A percentile compares a stretch with the other conserved stretches of the same genome.
phyloP scores from a whole-genome alignment of 2,888 invertebrate species.

The Leptopterna dolabrata region DNA sequence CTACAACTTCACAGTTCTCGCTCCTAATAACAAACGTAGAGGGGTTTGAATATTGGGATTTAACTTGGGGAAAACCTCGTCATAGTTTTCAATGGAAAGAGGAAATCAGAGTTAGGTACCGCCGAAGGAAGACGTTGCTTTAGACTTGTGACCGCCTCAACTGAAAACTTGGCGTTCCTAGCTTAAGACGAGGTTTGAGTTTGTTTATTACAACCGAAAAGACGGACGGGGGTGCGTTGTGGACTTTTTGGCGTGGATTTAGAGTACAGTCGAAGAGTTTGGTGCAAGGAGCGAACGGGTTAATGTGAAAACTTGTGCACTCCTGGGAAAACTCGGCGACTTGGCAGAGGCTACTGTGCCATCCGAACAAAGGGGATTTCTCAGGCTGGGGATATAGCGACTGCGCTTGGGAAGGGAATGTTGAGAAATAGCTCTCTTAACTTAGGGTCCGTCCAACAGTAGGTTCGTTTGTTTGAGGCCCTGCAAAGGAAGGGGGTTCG shows the following conservation, averaged over 20 bases:
- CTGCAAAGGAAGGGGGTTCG: not conserved
- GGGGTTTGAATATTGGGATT: not conserved
- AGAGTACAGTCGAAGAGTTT: not conserved
- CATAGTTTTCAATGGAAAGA: not conserved
- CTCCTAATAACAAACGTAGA: not conserved
- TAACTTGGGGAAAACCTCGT: not conserved
- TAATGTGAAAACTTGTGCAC: conserved; percentile 33
- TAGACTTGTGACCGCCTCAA: not conserved
- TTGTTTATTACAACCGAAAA: not conserved
- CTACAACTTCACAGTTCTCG: not conserved
- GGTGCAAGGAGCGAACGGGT: not conserved
- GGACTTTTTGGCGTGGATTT: not conserved
- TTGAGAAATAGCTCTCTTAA: conserved; percentile 29
- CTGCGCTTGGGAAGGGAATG: conserved; percentile 2
- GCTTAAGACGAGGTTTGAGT: not conserved
- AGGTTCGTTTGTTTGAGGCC: conserved; percentile 19
- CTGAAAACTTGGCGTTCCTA: not conserved
- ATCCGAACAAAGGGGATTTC: conserved; percentile 32
- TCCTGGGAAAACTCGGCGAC: conserved; percentile 26
- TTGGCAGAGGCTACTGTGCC: conserved; percentile 34
- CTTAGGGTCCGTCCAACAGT: conserved; percentile 21
- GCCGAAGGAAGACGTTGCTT: not conserved
- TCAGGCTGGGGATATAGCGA: conserved; percentile 12
- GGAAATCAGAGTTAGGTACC: not conserved
- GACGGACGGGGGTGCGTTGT: not conserved